phyloP scores from a whole-genome alignment of 2,113 vertebrate genomes.

The Rissa tridactyla region DNA sequence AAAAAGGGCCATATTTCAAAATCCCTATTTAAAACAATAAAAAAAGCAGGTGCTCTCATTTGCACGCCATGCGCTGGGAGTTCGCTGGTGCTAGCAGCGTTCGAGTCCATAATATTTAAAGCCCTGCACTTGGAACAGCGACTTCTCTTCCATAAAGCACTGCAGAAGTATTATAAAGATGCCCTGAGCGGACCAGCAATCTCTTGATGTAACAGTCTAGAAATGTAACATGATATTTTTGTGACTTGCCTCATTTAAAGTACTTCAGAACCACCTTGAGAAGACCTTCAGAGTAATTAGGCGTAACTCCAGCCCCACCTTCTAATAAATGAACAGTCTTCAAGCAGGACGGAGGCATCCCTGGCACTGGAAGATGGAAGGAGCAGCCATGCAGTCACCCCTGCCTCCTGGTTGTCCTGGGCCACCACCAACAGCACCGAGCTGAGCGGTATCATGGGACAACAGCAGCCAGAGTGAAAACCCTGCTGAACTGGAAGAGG shows the following conservation, averaged over 20 bases:
- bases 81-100: background rate
- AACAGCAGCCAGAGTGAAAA: background rate
- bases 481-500: too few species aligned
- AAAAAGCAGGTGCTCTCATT: background rate
- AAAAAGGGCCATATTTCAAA: slow-evolving; percentile 8
- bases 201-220: background rate
- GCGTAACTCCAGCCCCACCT: background rate
- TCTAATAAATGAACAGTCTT: background rate
- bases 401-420: background rate
- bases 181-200: background rate
- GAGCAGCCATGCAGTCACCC: rapidly evolving
- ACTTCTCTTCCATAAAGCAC: background rate
- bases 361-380: background rate
- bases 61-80: background rate
- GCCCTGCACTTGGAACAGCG: background rate
- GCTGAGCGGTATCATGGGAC: rapidly evolving
- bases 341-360: background rate
- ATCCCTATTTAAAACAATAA: slow-evolving; percentile 7
- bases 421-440: too few species aligned
- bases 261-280: background rate
- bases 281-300: background rate
- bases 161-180: background rate
- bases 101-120: background rate
- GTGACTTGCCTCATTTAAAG: background rate
- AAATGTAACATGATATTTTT: background rate